Evolutionary conservation across 1,140 invertebrate species (phyloP).

Genomic region (Anadara kagoshimensis): DNA sequence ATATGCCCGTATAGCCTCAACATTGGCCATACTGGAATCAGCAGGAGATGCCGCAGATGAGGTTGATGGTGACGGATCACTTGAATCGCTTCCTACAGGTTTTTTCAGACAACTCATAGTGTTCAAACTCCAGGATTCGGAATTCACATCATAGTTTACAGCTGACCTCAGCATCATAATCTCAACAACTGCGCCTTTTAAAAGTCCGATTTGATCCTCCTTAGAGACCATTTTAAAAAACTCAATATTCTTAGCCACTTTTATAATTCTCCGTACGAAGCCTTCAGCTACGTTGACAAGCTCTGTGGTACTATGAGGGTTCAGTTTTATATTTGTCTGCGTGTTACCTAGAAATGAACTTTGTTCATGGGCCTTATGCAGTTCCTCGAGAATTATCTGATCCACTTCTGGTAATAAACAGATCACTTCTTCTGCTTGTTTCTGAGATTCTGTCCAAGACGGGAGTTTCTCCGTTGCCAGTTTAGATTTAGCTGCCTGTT

Average conservation of each 20-base stretch:
- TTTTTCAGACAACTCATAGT: constrained; percentile 52
- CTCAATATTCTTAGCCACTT: constrained; percentile 65
- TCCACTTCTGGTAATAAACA: constrained; percentile 38
- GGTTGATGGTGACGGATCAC: background rate
- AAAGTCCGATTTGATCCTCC: constrained; percentile 66
- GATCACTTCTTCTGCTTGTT: constrained; percentile 35
- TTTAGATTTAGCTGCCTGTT: background rate
- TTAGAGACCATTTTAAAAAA: constrained; percentile 60
- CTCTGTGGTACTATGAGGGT: constrained; percentile 60
- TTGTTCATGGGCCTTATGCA: constrained; percentile 57
- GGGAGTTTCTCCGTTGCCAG: constrained; percentile 20
- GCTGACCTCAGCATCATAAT: constrained; percentile 69
- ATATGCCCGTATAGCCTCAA: constrained; percentile 1
- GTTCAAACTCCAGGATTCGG: constrained; percentile 62
- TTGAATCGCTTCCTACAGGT: background rate
- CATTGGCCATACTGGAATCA: background rate
- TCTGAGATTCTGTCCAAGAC: constrained; percentile 49
- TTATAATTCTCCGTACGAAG: constrained; percentile 65
- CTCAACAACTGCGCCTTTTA: constrained; percentile 69
- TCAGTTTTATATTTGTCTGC: constrained; percentile 40
- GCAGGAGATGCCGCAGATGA: background rate
- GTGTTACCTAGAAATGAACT: constrained; percentile 56
- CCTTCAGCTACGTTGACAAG: constrained; percentile 68
- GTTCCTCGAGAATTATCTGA: constrained; percentile 46
- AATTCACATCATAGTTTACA: constrained; percentile 64